Conservation (phyloP, 2,113 vertebrate species). For the Vombatus ursinus region DNA sequence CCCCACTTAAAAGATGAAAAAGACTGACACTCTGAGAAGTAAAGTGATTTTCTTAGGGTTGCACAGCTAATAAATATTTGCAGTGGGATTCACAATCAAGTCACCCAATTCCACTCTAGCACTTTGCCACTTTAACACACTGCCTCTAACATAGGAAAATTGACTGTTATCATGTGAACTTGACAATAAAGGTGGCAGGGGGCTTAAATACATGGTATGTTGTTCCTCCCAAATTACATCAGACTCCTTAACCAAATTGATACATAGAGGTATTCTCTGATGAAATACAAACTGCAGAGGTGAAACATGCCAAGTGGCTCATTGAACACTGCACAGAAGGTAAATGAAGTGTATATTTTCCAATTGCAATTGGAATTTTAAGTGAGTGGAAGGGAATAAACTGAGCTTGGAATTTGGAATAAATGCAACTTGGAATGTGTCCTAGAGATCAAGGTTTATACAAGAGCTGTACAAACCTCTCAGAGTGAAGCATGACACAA, state of each 20-base stretch:
- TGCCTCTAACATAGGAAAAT: background rate
- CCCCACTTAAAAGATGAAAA: background rate
- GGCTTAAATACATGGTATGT: background rate
- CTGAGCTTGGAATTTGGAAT: conserved; percentile 72
- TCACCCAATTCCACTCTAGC: background rate
- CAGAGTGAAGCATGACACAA: conserved; percentile 57
- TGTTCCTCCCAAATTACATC: conserved; percentile 28
- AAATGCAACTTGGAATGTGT: conserved; percentile 75
- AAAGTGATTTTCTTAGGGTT: background rate
- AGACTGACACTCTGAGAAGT: background rate
- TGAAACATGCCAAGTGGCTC: conserved; percentile 24
- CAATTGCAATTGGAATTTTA: conserved; percentile 75
- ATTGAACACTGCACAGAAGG: conserved; percentile 57
- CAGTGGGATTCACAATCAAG: background rate
- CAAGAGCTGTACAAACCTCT: conserved; percentile 66
- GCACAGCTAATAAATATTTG: background rate
- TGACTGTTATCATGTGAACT: background rate
- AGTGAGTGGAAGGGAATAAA: conserved; percentile 75
- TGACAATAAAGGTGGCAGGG: conserved; percentile 1
- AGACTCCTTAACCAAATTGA: conserved; percentile 44
- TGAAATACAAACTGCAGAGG: conserved; percentile 12
- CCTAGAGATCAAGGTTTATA: conserved; percentile 71
- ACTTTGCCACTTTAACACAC: background rate
- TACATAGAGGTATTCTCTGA: background rate
- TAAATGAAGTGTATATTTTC: conserved; percentile 68